Evolutionary conservation across 2,113 vertebrate species (phyloP).

Genomic region (Speoplatyrhinus poulsoni): DNA sequence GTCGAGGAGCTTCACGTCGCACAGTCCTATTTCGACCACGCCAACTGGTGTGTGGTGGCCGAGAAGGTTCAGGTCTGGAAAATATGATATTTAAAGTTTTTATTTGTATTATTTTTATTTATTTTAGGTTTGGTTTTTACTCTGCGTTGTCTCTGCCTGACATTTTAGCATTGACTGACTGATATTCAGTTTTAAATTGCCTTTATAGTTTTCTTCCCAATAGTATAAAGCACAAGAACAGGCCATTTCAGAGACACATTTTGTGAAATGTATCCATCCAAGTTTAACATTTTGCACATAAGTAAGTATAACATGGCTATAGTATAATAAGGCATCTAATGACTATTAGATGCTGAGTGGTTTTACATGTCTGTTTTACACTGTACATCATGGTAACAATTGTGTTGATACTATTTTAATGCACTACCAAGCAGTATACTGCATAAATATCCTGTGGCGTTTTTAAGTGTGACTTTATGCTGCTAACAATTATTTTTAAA

Average conservation of each 20-base stretch:
- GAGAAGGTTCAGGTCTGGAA: constrained; percentile 71
- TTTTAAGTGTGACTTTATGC: constrained; percentile 12
- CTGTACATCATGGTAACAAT: neutral
- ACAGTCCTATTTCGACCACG: constrained; percentile 74
- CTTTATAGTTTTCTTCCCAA: neutral
- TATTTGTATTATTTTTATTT: constrained; percentile 8
- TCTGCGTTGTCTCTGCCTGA: constrained; percentile 41
- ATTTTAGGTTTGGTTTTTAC: constrained; percentile 3
- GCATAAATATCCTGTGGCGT: neutral
- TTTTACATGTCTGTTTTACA: neutral
- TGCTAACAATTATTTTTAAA: constrained; percentile 27
- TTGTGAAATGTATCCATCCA: neutral
- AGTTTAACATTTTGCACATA: no score
- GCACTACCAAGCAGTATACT: constrained; percentile 25
- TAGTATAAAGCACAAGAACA: neutral
- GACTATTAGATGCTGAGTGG: no score
- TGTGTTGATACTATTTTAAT: constrained; percentile 40
- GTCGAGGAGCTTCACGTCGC: constrained; percentile 72
- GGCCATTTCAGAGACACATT: neutral
- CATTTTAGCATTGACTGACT: constrained; percentile 44
- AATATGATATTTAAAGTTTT: constrained; percentile 50
- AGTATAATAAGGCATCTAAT: no score
- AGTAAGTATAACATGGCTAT: no score
- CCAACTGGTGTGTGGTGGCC: constrained; percentile 73
- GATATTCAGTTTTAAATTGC: constrained; percentile 4